These are phyloP conservation scores for Cynopterus sphinx DNA, from an alignment of 2,797 vertebrate genomes.

Conservation along the genomic window DNA sequence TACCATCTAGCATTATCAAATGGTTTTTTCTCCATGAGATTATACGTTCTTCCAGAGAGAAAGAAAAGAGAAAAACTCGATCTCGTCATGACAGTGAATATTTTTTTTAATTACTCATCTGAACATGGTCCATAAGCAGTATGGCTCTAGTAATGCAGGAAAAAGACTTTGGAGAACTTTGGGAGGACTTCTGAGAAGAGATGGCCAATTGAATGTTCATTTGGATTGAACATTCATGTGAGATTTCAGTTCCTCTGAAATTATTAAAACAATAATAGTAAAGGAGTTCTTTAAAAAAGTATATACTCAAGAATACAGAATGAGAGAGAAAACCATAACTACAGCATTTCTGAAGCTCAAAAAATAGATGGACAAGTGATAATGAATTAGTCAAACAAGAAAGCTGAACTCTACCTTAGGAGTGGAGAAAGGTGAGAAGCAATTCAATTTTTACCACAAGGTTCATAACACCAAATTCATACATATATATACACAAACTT, in stretches of 20 bases:
- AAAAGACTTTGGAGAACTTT: background rate
- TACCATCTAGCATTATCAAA: background rate
- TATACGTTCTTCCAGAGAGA: background rate
- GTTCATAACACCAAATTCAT: background rate
- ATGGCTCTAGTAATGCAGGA: background rate
- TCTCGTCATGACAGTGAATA: background rate
- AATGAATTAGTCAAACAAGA: background rate
- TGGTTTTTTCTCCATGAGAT: background rate
- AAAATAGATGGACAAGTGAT: background rate
- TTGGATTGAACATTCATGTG: background rate
- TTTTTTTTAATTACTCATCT: slow-evolving; percentile 7
- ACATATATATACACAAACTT: background rate
- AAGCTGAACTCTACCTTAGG: background rate
- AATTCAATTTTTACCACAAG: background rate
- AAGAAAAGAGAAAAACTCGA: background rate
- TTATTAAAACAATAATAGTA: background rate
- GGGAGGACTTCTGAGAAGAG: background rate
- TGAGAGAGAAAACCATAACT: background rate
- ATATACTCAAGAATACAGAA: background rate
- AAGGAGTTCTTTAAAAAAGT: background rate
- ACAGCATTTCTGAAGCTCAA: background rate
- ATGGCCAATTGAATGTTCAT: background rate
- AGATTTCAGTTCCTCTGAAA: background rate
- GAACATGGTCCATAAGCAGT: background rate
- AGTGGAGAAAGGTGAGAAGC: background rate